Evolutionary conservation across 2,797 vertebrate species (phyloP), one percentile per base, ranked within the genome.

Genomic region (Sebastes alutus): DNA sequence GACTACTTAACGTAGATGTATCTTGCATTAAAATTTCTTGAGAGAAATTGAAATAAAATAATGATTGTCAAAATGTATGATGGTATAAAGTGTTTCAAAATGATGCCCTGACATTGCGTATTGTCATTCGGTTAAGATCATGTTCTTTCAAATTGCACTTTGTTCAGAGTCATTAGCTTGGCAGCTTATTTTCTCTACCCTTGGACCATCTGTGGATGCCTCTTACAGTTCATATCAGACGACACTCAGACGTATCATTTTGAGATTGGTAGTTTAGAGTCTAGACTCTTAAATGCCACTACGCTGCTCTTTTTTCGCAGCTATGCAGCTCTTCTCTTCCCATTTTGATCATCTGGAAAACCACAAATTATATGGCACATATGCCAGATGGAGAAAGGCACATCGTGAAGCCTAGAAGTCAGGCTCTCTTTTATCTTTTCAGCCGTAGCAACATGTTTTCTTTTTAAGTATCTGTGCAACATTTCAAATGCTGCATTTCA

Each of bases 231-330:
- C 8, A 67, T 32, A 72, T 80, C 16, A 32, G 27, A 49, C 1
- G 7, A 54, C 56, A 20, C 35, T 68, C 29, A 72, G 56, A 35
- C 67, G 9, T 38, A 18, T 84, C 20, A n/a, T 84, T 72, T 49
- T 76, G 33, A 72, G 56, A 56, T 46, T 55, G 29, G n/a, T 64
- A 54, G 54, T 27, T 61, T 62, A 23, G 10, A 64, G 76, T 63
- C 49, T 32, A 46, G 61, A 25, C 46, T 29, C 22, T 55, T 23
- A 75, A 70, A 75, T 38, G 23, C 33, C 46, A 4, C 3, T 18
- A 10, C 11, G 13, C 18, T 46, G n/a, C 49, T 56, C 33, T 32
- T 13, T 30, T 67, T 64, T 42, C 25, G 62, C 13, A 27, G 35
- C 33, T n/a, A 8, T 13, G 3, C 42, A 66, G 23, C 38, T 66